These are phyloP conservation scores for Oscheius sp. DNA, from an alignment of 2,888 invertebrate species.

Conservation along the genomic window DNA sequence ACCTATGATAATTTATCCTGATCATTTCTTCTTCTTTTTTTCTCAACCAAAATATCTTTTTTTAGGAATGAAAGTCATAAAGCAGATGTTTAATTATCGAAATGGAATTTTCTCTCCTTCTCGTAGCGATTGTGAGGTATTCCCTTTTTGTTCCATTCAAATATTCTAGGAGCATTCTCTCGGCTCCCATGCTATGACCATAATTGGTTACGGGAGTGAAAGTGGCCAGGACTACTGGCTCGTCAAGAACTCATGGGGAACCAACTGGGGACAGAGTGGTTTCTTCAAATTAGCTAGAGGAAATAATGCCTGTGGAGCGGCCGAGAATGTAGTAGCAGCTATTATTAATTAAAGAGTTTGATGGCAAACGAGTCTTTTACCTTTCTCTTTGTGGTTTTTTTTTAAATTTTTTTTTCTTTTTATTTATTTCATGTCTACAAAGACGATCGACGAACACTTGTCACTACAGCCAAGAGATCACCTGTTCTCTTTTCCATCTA, in stretches of 20 bases:
- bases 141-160: too few relatives aligned
- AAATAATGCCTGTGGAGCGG: neutral
- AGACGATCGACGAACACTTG: conserved; percentile 1
- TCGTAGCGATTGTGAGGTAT: neutral
- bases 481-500: neutral
- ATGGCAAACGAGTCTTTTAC: too few relatives aligned
- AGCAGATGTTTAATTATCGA: conserved; percentile 55
- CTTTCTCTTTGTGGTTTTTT: neutral
- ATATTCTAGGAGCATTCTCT: too few relatives aligned
- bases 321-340: neutral
- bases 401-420: too few relatives aligned
- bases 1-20: neutral
- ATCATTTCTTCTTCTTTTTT: neutral
- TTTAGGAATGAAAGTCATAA: conserved; percentile 61
- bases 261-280: neutral
- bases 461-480: conserved; percentile 1
- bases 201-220: neutral
- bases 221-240: neutral
- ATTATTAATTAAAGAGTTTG: neutral
- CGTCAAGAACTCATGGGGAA: neutral
- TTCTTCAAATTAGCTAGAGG: neutral
- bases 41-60: too few relatives aligned
- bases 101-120: neutral
- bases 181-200: neutral
- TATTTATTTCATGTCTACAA: neutral